Evolutionary conservation across 1,140 invertebrate species (phyloP), one percentile per base, ranked within the genome.

Genomic region (Bombus affinis): DNA sequence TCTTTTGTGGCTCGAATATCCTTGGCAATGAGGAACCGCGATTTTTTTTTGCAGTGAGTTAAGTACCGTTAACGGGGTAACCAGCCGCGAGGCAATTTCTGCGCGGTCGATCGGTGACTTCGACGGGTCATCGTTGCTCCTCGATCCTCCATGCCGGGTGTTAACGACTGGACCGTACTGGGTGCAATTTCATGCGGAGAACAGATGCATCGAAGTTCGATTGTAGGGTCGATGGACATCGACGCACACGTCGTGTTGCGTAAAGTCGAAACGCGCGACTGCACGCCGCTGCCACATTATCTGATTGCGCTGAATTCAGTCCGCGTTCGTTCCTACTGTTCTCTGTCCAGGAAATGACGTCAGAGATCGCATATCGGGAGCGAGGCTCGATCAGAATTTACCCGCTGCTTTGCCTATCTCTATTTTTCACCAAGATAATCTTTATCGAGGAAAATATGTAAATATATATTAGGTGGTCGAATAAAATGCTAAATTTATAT

Each of bases 281-380:
- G 71, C 86, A 68, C 57, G 59, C 78, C 81, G 81, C 65, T 28
- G 66, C 42, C 68, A 72, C 76, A 90, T 90, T 90, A 91, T 91
- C 89, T 86, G 89, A 91, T 91, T 91, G 89, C 77, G 86, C 89
- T 91, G 86, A 86, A 91, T 91, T 91, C 89, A 86, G 65, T 70
- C 57, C 74, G 68, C 83, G 76, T 83, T 86, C 73, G 83, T 90
- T 86, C 73, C 89, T 81, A 78, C 87, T 83, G 59, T 79, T 83
- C 79, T 79, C 44, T n/a, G 13, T 59, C 73, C 89, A 88, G 89
- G 89, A 91, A 90, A 77, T 91, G 89, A 91, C 89, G 89, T 90
- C 89, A 90, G 59, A 47, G 72, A 88, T 88, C 53, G 68, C 75
- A 70, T 65, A 59, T 32, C 68, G 44, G 25, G 28, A 18, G 1